A percentile compares a stretch with the other conserved stretches of the same genome.
Evolutionary conservation across 2,113 vertebrate species (phyloP).

Genomic region (Ptyas mucosa): DNA sequence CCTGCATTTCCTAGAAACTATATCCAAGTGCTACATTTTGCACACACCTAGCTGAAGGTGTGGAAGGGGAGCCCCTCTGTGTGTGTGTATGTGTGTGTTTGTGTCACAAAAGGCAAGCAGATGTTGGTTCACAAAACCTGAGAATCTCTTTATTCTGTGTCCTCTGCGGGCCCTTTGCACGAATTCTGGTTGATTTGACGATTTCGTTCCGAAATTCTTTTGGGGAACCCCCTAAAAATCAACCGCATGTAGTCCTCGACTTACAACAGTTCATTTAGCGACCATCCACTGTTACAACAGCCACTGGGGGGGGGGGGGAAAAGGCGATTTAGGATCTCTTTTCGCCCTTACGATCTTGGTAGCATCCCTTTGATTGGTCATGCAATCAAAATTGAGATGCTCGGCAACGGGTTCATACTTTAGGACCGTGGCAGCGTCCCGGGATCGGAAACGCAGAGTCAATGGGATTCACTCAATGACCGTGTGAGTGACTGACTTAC

Average conservation of each 20-base stretch:
- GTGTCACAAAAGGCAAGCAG: background rate
- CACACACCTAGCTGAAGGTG: background rate
- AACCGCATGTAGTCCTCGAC: background rate
- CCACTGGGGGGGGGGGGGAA: no score
- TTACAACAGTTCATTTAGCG: background rate
- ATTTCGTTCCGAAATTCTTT: background rate
- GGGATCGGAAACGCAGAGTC: background rate
- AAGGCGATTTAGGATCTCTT: background rate
- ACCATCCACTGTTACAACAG: background rate
- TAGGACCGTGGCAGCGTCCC: fast-evolving
- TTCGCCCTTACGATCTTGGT: background rate
- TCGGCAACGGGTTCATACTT: background rate
- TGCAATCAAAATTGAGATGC: no score
- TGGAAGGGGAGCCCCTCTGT: no score
- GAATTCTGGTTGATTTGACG: background rate
- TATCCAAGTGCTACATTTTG: background rate
- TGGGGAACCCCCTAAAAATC: background rate
- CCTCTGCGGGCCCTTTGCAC: no score
- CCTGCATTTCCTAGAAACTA: background rate
- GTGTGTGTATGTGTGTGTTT: background rate
- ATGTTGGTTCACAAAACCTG: background rate
- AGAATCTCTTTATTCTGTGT: background rate
- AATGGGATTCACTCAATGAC: no score
- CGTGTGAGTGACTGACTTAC: no score
- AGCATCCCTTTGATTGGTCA: no score